Base-by-base conservation (phyloP, 2,797 vertebrate species). In the Chromobotia macracanthus region DNA sequence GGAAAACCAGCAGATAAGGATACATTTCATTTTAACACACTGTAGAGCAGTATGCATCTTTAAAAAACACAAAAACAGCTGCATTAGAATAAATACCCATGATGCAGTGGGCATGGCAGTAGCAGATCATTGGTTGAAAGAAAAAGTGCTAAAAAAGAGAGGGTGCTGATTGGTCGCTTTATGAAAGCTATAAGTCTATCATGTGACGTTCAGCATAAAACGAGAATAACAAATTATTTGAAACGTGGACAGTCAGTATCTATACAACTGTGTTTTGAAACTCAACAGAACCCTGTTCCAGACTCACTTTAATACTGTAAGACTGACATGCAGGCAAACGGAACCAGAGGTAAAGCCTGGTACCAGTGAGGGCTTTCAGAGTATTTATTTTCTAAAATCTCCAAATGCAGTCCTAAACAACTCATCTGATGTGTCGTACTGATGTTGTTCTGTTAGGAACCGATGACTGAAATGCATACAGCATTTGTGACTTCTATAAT, bases 131-230 rank as follows among this genome's bases (percentile, higher is more conserved):
- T 70, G 35, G 50, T 55, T 56, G 60, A 18, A 72, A 28, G 18
- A 1, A 21, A 48, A 55, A 31, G 21, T 25, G 68, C 21, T 46
- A 41, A 63, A 65, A 79, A 55, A n/a, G 46, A 41, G 13, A 15
- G 10, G 8, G 48, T 53, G 68, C 31, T 65, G 76, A 79, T 63
- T 71, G 76, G 12, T 64, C 1, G 58, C 76, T 79, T 79, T 65
- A 64, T 64, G 68, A 64, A 79, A 72, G 77, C 69, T 78, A 50
- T 63, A 78, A 70, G 6, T 46, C 38, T 58, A 76, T 70, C 13
- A 9, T 61, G 66, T 61, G 44, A 78, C 21, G 28, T 19, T 41
- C 19, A 35, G 56, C 50, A 61, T 51, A 25, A 70, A 61, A 70
- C 1, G 0, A 21, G 28, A 28, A 28, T 28, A 28, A 61, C 60